Evolutionary conservation across 1,140 invertebrate genomes (phyloP).

Genomic region (Hypothenemus hampei): DNA sequence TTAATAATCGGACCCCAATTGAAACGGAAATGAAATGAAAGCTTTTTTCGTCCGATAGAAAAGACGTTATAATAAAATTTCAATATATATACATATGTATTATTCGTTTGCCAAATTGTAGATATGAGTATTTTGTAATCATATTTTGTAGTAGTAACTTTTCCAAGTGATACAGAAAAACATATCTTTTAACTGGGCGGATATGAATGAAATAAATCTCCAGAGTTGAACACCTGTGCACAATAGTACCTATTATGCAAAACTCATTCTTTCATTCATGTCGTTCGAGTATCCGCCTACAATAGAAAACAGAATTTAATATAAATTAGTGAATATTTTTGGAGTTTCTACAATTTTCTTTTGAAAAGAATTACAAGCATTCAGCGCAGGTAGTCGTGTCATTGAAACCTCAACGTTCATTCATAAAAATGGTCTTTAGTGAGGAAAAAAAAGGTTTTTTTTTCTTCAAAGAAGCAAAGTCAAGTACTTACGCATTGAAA

Average conservation of each 20-base stretch:
- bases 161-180: too few species aligned
- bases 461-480: slow-evolving; percentile 24
- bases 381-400: slow-evolving; percentile 19
- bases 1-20: too few species aligned
- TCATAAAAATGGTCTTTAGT: slow-evolving; percentile 15
- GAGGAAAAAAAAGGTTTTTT: slow-evolving; percentile 20
- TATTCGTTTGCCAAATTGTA: too few species aligned
- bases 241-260: slow-evolving; percentile 28
- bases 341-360: slow-evolving; percentile 7
- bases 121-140: too few species aligned
- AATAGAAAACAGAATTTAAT: slow-evolving; percentile 29
- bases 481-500: slow-evolving; percentile 28
- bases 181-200: too few species aligned
- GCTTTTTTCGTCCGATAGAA: too few species aligned
- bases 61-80: too few species aligned
- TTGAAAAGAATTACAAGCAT: slow-evolving; percentile 9
- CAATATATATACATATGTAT: too few species aligned
- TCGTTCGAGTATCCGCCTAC: slow-evolving; percentile 19
- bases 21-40: too few species aligned
- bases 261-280: slow-evolving; percentile 25
- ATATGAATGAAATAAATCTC: slow-evolving; percentile 13
- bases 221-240: slow-evolving; percentile 25
- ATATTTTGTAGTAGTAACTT: too few species aligned
- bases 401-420: slow-evolving; percentile 16
- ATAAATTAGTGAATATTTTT: slow-evolving; percentile 29